phyloP scores from a whole-genome alignment of 2,888 invertebrate genomes.

The Tuberolachnus salignus region DNA sequence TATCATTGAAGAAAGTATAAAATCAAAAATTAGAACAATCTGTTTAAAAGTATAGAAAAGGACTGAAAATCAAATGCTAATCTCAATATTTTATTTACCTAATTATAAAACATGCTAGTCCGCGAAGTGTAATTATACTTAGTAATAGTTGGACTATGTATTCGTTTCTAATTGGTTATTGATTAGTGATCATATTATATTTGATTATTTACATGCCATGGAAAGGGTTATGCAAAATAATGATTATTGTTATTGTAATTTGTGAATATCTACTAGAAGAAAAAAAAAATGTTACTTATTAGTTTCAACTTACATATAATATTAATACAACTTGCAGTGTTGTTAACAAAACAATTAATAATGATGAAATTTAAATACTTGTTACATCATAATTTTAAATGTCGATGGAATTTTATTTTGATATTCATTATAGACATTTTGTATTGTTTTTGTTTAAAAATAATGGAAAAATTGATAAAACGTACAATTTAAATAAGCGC shows the following conservation, averaged over 20 bases:
- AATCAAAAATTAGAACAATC: no score
- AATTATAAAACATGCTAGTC: background rate
- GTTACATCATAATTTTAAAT: no score
- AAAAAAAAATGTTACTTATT: no score
- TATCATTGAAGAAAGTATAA: no score
- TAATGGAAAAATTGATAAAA: no score
- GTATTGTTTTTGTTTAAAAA: background rate
- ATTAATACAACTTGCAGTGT: no score
- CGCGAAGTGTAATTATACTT: background rate
- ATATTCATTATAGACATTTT: background rate
- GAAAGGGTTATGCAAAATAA: constrained; percentile 11
- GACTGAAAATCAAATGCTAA: no score
- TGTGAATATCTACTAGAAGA: background rate
- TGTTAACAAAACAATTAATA: no score
- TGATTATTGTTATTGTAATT: constrained; percentile 13
- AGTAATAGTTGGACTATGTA: constrained; percentile 3
- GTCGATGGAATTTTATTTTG: background rate
- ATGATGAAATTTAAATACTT: background rate
- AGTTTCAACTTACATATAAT: no score
- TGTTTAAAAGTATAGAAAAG: no score
- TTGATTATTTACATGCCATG: constrained; percentile 3
- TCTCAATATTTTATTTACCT: no score
- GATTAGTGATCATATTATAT: constrained; percentile 30
- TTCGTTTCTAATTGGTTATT: constrained; percentile 36
- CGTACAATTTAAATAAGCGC: no score